These are phyloP conservation scores for Caerostris extrusa DNA, from an alignment of 1,140 invertebrate genomes.

Conservation along the genomic window DNA sequence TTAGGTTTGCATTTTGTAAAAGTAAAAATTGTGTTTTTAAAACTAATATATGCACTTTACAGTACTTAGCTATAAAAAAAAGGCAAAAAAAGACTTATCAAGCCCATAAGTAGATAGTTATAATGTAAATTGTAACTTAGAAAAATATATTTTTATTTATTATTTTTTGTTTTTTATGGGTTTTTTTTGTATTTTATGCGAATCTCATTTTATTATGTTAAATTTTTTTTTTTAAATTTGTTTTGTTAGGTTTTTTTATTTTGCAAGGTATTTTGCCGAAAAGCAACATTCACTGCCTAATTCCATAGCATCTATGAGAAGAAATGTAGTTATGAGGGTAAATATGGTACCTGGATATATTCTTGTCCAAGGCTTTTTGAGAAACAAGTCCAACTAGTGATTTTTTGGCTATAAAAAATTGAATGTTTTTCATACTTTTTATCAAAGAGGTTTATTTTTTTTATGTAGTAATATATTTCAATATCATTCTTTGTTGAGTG, in stretches of 20 bases:
- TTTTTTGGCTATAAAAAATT: conserved; percentile 32
- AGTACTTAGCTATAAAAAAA: too few species aligned
- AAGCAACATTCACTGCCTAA: conserved; percentile 50
- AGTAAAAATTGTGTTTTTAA: too few species aligned
- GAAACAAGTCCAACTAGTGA: conserved; percentile 27
- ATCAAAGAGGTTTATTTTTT: conserved; percentile 55
- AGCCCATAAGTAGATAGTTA: background rate
- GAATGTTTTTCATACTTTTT: conserved; percentile 36
- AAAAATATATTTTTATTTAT: background rate
- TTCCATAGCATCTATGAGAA: conserved; percentile 37
- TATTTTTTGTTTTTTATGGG: background rate
- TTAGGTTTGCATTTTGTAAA: too few species aligned
- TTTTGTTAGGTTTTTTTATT: conserved; percentile 5
- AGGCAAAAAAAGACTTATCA: background rate
- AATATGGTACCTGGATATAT: conserved; percentile 64
- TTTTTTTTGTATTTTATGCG: background rate
- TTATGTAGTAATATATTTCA: conserved; percentile 66
- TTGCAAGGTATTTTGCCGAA: conserved; percentile 16
- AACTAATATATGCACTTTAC: too few species aligned
- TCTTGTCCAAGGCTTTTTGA: conserved; percentile 9
- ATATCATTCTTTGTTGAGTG: background rate
- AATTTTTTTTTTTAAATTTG: conserved; percentile 34
- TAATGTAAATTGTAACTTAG: background rate
- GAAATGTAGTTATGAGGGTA: conserved; percentile 55
- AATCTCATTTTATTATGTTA: background rate